phyloP scores from a whole-genome alignment of 1,140 invertebrate genomes.

The Cotesia vestalis region DNA sequence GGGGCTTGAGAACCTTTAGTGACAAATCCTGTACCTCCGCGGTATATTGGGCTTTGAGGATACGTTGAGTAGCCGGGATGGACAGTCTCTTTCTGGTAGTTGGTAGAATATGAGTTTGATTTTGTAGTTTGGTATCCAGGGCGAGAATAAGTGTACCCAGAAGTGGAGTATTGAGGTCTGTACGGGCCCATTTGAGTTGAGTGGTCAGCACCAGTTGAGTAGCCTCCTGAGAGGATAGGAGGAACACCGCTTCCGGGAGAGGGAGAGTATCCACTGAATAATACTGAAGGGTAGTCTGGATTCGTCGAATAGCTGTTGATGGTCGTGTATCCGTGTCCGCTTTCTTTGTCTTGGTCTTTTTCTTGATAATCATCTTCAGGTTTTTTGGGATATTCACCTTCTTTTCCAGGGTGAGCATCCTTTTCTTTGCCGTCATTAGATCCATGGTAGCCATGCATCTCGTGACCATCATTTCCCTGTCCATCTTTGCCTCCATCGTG shows the following conservation, averaged over 20 bases:
- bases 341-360: constrained; percentile 25
- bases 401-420: constrained; percentile 4
- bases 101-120: too few relatives aligned
- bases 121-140: not conserved
- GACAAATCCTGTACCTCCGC: not conserved
- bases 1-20: constrained; percentile 1
- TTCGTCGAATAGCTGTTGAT: not conserved
- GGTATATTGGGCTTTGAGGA: constrained; percentile 5
- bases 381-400: not conserved
- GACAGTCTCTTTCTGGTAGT: too few relatives aligned
- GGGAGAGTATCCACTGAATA: not conserved
- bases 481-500: not conserved
- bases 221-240: constrained; percentile 5
- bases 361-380: constrained; percentile 16
- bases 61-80: not conserved
- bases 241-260: constrained; percentile 14
- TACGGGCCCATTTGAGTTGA: not conserved
- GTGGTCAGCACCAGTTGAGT: constrained; percentile 19
- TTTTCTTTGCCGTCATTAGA: constrained; percentile 2
- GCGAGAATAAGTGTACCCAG: not conserved
- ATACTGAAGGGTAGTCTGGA: not conserved
- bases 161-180: not conserved
- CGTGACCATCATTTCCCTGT: not conserved
- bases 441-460: not conserved
- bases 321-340: not conserved